Evolutionary conservation across 2,797 vertebrate genomes (phyloP).

Genomic region (Platyrinchus mystaceus): DNA sequence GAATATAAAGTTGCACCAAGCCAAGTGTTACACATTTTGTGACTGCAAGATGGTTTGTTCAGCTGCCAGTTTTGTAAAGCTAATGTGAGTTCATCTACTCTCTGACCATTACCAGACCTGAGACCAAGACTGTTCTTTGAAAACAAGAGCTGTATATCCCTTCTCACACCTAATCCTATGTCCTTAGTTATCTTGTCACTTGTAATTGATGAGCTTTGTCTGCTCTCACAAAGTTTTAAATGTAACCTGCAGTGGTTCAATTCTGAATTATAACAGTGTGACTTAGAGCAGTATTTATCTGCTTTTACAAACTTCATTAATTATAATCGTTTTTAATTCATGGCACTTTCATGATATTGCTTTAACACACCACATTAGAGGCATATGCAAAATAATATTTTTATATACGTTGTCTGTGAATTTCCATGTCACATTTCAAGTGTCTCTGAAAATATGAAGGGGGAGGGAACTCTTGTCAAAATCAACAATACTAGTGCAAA

Average conservation of each 20-base stretch:
- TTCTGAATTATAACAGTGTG: not conserved
- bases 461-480: not conserved
- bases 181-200: not conserved
- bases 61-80: conserved; percentile 3
- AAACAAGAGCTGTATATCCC: not conserved
- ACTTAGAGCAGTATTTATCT: not conserved
- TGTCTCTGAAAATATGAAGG: not conserved
- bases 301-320: not conserved
- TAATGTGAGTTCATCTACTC: not conserved
- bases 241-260: not conserved
- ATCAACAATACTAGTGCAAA: not conserved
- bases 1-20: not conserved
- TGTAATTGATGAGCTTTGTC: not conserved
- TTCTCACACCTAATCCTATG: not conserved
- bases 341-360: not conserved
- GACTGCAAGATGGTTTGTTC: conserved; percentile 35
- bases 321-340: not conserved
- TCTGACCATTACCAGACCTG: not conserved
- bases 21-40: conserved; percentile 9
- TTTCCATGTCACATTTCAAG: not conserved
- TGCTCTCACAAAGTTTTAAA: not conserved
- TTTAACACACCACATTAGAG: not conserved
- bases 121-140: not conserved
- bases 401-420: not conserved
- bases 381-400: not conserved